Conservation (phyloP, 2,113 vertebrate species). For the Axis porcinus region DNA sequence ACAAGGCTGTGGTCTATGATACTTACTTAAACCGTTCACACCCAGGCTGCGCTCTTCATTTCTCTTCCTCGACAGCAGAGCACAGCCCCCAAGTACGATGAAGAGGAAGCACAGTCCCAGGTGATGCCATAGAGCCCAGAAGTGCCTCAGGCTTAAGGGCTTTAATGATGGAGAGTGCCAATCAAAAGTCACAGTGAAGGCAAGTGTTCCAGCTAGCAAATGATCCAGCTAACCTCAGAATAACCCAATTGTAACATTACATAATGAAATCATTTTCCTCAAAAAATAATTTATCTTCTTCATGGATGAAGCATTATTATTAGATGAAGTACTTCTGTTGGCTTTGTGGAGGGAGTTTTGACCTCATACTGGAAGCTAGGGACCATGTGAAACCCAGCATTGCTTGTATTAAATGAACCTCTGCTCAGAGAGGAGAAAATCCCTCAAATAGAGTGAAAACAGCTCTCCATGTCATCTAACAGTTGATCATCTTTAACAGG, state of each 20-base stretch:
- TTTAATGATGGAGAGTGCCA: background rate
- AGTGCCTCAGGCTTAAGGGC: background rate
- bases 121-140: background rate
- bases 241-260: background rate
- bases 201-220: background rate
- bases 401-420: background rate
- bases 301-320: background rate
- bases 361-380: background rate
- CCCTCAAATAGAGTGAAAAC: background rate
- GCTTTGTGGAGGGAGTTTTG: background rate
- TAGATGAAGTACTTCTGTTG: background rate
- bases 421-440: background rate
- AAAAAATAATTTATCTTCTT: background rate
- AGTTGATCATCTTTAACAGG: background rate
- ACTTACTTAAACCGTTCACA: background rate
- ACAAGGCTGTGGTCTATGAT: background rate
- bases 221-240: background rate
- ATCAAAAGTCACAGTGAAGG: background rate
- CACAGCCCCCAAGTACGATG: rapidly evolving
- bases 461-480: background rate
- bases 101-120: background rate
- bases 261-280: background rate
- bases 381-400: background rate
- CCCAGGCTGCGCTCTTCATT: background rate
- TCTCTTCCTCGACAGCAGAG: background rate